phyloP scores from a whole-genome alignment of 2,888 invertebrate genomes.

The Drosophila glabriapex region DNA sequence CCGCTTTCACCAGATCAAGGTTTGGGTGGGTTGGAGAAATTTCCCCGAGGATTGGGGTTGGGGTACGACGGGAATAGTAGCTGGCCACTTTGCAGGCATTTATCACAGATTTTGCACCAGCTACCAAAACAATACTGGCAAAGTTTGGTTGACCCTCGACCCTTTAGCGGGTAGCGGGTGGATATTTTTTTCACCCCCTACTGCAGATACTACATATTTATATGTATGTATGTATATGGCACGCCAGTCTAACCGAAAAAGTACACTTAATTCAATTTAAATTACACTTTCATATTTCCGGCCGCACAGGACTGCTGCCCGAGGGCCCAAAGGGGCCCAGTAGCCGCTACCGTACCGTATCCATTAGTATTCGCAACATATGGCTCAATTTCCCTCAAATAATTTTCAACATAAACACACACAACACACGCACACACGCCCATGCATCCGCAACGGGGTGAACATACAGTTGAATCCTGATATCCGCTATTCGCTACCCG shows the following conservation, averaged over 20 bases:
- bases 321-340: conserved; percentile 2
- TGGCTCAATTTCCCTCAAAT: conserved; percentile 83
- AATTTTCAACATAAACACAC: conserved; percentile 54
- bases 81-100: conserved; percentile 74
- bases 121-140: conserved; percentile 25
- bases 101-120: conserved; percentile 73
- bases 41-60: background rate
- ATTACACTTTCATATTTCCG: conserved; percentile 83
- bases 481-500: background rate
- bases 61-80: conserved; percentile 4
- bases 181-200: conserved; percentile 1
- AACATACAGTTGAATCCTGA: conserved; percentile 1
- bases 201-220: background rate
- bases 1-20: conserved; percentile 10
- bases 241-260: conserved; percentile 45
- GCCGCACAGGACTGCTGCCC: conserved; percentile 24
- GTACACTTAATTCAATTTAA: conserved; percentile 84
- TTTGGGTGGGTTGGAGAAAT: conserved; percentile 9
- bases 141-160: conserved; percentile 16
- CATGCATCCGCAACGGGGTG: conserved; percentile 17
- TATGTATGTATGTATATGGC: background rate
- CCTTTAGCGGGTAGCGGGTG: conserved; percentile 10
- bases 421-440: conserved; percentile 26
- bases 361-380: conserved; percentile 83
- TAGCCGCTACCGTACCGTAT: conserved; percentile 39